Evolutionary conservation across 1,140 invertebrate genomes (phyloP).

Genomic region (Acromyrmex charruanus): DNA sequence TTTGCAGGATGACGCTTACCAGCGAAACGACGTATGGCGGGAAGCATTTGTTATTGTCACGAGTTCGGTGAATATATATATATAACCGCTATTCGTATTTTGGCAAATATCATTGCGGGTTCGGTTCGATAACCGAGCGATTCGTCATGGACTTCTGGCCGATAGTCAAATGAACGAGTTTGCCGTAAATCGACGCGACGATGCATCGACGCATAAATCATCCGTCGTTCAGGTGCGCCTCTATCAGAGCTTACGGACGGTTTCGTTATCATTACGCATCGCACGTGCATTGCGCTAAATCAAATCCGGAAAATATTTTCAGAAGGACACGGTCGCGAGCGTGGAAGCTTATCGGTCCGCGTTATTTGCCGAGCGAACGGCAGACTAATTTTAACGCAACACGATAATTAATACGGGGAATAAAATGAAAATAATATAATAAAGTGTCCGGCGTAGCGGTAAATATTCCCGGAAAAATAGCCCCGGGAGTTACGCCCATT

Average conservation of each 20-base stretch:
- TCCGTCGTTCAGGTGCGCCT: slow-evolving; percentile 51
- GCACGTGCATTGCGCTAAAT: slow-evolving; percentile 43
- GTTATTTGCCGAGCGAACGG: slow-evolving; percentile 48
- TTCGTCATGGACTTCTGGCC: slow-evolving; percentile 73
- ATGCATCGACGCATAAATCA: slow-evolving; percentile 73
- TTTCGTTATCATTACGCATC: slow-evolving; percentile 69
- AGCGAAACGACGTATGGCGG: slow-evolving; percentile 34
- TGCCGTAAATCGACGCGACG: slow-evolving; percentile 70
- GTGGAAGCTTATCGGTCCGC: slow-evolving; percentile 26
- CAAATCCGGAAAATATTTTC: slow-evolving; percentile 62
- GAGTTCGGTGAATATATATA: neutral
- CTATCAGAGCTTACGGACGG: slow-evolving; percentile 66
- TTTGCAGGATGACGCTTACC: slow-evolving; percentile 45
- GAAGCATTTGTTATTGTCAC: slow-evolving; percentile 63
- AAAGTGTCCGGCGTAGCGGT: slow-evolving; percentile 39
- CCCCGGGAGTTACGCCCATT: slow-evolving; percentile 2
- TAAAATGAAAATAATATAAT: slow-evolving; percentile 61
- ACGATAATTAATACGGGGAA: slow-evolving; percentile 55
- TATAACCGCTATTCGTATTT: slow-evolving; percentile 58
- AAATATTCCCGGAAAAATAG: slow-evolving; percentile 66
- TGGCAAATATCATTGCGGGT: slow-evolving; percentile 72
- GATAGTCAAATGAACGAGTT: slow-evolving; percentile 73
- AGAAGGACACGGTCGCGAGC: slow-evolving; percentile 24
- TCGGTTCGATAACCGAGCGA: slow-evolving; percentile 72
- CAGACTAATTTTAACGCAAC: slow-evolving; percentile 36